Conservation (phyloP, 2,797 vertebrate genomes). For the Gallinago nigripennis region DNA sequence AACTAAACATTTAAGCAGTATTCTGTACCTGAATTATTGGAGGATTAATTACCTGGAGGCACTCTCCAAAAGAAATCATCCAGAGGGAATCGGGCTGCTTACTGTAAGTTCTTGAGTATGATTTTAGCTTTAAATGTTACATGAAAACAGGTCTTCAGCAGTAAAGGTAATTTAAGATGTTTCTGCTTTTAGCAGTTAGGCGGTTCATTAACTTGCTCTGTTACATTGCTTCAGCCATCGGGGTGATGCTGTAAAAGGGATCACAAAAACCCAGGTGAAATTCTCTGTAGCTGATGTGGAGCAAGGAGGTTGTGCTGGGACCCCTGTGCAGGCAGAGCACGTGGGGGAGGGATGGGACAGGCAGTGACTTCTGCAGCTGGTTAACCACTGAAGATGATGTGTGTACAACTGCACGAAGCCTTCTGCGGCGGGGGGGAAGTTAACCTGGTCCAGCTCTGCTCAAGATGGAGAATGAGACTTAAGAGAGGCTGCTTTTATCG, state of each 20-base stretch:
- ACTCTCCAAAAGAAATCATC: background rate
- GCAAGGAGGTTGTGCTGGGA: fast-evolving
- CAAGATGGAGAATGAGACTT: background rate
- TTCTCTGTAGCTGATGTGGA: background rate
- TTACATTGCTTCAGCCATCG: fast-evolving
- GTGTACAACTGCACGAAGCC: background rate
- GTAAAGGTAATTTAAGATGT: background rate
- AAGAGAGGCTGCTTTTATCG: background rate
- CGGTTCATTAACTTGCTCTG: background rate
- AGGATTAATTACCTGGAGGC: background rate
- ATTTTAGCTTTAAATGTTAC: background rate
- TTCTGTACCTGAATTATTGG: background rate
- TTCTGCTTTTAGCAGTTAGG: background rate
- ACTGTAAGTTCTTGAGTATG: background rate
- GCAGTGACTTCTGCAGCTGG: background rate
- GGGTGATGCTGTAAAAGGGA: background rate
- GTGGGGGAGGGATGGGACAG: background rate
- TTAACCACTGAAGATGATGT: background rate
- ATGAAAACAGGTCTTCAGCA: background rate
- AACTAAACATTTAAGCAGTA: background rate
- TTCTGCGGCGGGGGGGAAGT: background rate
- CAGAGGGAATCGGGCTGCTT: background rate
- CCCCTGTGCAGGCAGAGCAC: background rate
- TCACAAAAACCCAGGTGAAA: background rate
- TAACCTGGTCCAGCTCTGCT: background rate